Percentiles rank a stretch among this genome's conserved stretches.
These are phyloP conservation scores for Drosophila suzukii DNA, from an alignment of 1,140 invertebrate genomes.

Conservation along the genomic window DNA sequence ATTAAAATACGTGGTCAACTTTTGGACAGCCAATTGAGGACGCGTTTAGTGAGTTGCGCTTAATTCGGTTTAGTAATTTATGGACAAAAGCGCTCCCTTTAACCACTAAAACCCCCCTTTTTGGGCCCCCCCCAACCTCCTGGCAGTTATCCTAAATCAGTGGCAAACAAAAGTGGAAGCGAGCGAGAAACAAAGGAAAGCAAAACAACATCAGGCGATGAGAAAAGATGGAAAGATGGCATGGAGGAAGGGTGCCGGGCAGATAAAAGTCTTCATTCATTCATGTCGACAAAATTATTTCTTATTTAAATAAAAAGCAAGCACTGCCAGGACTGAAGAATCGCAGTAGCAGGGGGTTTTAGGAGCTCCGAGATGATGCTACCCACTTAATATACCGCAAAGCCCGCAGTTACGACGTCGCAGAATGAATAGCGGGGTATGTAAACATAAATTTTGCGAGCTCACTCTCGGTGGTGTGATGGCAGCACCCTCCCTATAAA, in stretches of 20 bases:
- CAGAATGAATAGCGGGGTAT: constrained; percentile 79
- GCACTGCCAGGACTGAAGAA: constrained; percentile 17
- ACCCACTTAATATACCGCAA: constrained; percentile 80
- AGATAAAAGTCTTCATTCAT: constrained; percentile 83
- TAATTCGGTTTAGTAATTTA: constrained; percentile 82
- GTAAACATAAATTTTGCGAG: constrained; percentile 81
- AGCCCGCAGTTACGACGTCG: constrained; percentile 76
- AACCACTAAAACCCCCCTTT: constrained; percentile 18
- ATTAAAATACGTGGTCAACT: constrained; percentile 82
- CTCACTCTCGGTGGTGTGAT: constrained; percentile 44
- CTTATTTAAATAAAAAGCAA: constrained; percentile 81
- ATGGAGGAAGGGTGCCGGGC: constrained; percentile 40
- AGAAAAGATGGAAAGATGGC: background rate
- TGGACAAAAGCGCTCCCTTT: constrained; percentile 56
- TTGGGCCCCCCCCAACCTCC: background rate
- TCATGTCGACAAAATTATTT: constrained; percentile 83
- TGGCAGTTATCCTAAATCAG: constrained; percentile 50
- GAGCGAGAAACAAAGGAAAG: constrained; percentile 41
- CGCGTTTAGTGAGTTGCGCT: constrained; percentile 77
- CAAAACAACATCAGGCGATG: constrained; percentile 28
- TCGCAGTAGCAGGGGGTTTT: background rate
- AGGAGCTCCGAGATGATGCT: constrained; percentile 60
- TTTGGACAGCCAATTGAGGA: constrained; percentile 78
- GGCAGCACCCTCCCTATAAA: constrained; percentile 1
- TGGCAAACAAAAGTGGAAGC: constrained; percentile 46